Conservation (phyloP, 2,888 invertebrate genomes). For the Dryococelus australis region DNA sequence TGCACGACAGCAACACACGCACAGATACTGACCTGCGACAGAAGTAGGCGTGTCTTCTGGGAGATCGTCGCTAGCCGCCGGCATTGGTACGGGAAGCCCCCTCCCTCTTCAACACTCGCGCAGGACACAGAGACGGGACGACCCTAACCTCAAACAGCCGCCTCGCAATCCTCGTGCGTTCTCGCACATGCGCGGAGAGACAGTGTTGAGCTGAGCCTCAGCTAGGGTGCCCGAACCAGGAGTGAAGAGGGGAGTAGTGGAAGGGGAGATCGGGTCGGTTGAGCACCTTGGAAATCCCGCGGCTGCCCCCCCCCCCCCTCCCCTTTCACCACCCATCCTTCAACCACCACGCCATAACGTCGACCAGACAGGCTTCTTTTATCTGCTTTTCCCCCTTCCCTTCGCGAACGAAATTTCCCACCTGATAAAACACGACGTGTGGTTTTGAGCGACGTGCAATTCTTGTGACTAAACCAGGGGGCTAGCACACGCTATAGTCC, state of each 20-base stretch:
- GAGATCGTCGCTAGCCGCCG: background rate
- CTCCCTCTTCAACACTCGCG: too few relatives aligned
- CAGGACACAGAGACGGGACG: too few relatives aligned
- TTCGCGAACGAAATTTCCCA: background rate
- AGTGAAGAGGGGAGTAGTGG: background rate
- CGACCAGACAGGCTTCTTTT: background rate
- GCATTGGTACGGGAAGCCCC: background rate
- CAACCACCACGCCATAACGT: background rate
- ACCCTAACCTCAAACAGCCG: background rate
- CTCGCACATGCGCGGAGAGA: background rate
- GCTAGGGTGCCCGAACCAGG: background rate
- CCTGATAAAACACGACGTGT: background rate
- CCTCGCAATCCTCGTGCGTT: background rate
- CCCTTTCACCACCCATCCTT: too few relatives aligned
- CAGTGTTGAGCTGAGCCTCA: background rate
- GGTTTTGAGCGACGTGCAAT: background rate
- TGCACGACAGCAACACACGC: too few relatives aligned
- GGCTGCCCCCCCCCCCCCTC: background rate
- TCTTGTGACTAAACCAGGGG: background rate
- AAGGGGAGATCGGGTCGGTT: background rate
- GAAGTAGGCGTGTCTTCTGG: background rate
- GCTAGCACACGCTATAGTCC: too few relatives aligned
- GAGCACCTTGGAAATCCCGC: conserved; percentile 1
- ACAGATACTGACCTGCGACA: background rate
- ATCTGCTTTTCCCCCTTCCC: background rate